Evolutionary conservation across 92 coral and sea anemone species (phyloP), one percentile per base, ranked within the genome.

Genomic region (Zoanthus sociatus): DNA sequence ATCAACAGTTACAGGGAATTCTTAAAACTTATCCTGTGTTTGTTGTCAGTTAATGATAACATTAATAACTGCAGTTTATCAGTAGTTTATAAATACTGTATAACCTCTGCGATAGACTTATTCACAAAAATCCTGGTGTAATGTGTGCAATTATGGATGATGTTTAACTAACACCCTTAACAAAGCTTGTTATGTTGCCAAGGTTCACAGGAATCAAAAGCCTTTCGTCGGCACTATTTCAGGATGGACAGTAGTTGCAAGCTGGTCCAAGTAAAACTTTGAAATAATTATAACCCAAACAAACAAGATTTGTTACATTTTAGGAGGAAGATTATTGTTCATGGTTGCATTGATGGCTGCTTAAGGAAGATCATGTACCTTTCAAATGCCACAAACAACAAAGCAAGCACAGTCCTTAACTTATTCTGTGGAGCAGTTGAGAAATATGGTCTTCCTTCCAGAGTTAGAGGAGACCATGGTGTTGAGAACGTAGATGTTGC

Each of bases 401-500:
- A 84, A 88, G 89, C 93, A 64, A 64, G 71, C 21, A 91, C 93
- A 48, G 93, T 91, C 55, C 90, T 91, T 33, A 26, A 74, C 8
- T 32, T 46, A 26, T 91, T 91, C 83, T 67, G 78, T 46, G 76
- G 77, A 63, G 93, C 91, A 68, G 91, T 71, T 76, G 67, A 67
- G 83, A 77, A 56, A 7, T 71, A 86, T 90, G 90, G 93, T 11
- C 87, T 90, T 13, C 93, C 93, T 13, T 90, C 90, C 16, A 42
- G 93, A 66, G 76, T 90, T 45, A 90, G 93, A 77, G 90, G 93
- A 9, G 90, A 87, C 73, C 90, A 86, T 67, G 93, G 90, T 83
- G 93, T 83, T 54, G 93, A 91, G 87, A 91, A 91, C 69, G 93
- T 91, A 44, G 87, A 84, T 74, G 89, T 91, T 60, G 79, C 93